Percentiles rank a stretch among this genome's conserved stretches.
Evolutionary conservation across 2,113 vertebrate species (phyloP).

Genomic region (Trochalopteron elliotii): DNA sequence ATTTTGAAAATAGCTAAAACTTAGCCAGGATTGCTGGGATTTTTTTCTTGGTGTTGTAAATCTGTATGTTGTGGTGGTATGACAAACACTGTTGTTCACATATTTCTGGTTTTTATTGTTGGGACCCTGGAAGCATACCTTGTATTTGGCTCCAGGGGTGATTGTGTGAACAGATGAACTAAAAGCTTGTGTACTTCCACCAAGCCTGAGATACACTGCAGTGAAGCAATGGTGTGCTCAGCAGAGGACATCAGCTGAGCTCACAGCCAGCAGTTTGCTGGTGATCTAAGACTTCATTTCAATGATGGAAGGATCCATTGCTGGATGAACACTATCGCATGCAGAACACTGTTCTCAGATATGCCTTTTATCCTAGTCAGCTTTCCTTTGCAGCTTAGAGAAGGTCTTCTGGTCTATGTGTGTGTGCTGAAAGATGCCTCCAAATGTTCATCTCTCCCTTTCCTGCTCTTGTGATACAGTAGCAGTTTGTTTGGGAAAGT

Average conservation of each 20-base stretch:
- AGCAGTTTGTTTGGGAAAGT: neutral
- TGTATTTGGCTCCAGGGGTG: neutral
- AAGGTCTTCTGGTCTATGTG: neutral
- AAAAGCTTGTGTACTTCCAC: fast-evolving
- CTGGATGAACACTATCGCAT: no score
- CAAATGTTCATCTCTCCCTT: neutral
- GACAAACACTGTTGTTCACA: neutral
- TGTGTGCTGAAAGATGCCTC: neutral
- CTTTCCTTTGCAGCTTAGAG: neutral
- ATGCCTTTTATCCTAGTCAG: fast-evolving
- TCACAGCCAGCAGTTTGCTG: neutral
- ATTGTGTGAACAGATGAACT: neutral
- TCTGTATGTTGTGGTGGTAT: neutral
- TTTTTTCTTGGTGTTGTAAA: neutral
- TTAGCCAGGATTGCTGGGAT: neutral
- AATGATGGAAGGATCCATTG: neutral
- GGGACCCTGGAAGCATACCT: neutral
- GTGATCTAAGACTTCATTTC: neutral
- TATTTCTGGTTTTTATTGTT: neutral
- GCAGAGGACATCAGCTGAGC: neutral
- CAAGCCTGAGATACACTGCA: fast-evolving
- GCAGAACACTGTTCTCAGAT: neutral
- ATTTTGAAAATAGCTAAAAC: neutral
- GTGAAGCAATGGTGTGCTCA: neutral
- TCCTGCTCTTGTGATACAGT: neutral